These are phyloP conservation scores for Eutolmus rufibarbis DNA, from an alignment of 2,888 invertebrate genomes.

Conservation along the genomic window DNA sequence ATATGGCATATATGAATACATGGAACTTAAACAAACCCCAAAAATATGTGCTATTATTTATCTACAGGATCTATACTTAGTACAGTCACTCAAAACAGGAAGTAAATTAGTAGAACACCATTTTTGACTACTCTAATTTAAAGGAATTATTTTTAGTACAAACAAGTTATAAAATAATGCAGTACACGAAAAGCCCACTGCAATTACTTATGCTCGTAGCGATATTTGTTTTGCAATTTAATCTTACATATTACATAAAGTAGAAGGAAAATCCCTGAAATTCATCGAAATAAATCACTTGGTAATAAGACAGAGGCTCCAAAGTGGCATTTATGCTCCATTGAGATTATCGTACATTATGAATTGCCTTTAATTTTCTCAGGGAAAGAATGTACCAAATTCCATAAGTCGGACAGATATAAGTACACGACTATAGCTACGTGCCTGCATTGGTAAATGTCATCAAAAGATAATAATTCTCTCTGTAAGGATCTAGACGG, in stretches of 20 bases:
- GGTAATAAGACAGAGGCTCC: conserved; percentile 37
- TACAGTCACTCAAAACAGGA: too few relatives aligned
- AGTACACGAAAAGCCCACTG: neutral
- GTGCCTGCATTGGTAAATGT: conserved; percentile 44
- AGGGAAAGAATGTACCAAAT: conserved; percentile 12
- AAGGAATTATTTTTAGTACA: too few relatives aligned
- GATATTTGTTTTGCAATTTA: neutral
- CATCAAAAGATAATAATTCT: conserved; percentile 48
- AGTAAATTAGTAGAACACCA: too few relatives aligned
- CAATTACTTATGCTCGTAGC: neutral
- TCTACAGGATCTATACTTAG: too few relatives aligned
- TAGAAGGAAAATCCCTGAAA: conserved; percentile 4
- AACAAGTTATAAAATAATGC: neutral
- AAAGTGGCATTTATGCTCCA: conserved; percentile 38
- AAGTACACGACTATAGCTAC: conserved; percentile 18
- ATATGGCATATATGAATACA: too few relatives aligned
- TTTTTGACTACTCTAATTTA: too few relatives aligned
- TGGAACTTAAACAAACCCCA: too few relatives aligned
- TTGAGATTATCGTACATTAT: conserved; percentile 44
- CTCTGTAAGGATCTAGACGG: conserved; percentile 33
- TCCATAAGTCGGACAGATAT: conserved; percentile 8
- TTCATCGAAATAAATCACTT: conserved; percentile 17
- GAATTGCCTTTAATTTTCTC: conserved; percentile 45
- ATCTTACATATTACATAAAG: conserved; percentile 11
- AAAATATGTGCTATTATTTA: too few relatives aligned